These are phyloP conservation scores for Oxytorus armatus DNA, from an alignment of 2,888 invertebrate species.

Conservation along the genomic window DNA sequence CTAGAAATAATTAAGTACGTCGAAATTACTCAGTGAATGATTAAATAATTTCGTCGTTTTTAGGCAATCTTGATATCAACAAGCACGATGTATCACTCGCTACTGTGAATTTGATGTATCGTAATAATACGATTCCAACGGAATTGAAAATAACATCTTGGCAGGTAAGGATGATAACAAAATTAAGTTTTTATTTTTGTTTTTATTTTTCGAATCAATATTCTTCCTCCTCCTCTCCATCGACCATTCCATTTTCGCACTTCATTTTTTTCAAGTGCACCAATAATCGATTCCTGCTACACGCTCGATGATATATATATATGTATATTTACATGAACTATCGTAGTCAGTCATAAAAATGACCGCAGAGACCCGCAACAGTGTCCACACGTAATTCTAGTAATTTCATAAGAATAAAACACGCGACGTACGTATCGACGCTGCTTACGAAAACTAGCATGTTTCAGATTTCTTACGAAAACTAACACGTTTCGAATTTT, in stretches of 20 bases:
- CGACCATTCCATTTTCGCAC: neutral
- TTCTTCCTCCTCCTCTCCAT: neutral
- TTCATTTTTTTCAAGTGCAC: too few relatives aligned
- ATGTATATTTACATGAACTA: too few relatives aligned
- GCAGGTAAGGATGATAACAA: slow-evolving; percentile 67
- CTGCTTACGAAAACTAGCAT: too few relatives aligned
- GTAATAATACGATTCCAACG: slow-evolving; percentile 31
- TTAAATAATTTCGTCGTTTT: slow-evolving; percentile 5
- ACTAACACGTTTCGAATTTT: too few relatives aligned
- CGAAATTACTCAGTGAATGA: too few relatives aligned
- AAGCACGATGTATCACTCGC: slow-evolving; percentile 36
- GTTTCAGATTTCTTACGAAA: too few relatives aligned
- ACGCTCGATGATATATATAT: too few relatives aligned
- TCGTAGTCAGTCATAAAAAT: slow-evolving; percentile 8
- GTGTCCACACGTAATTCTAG: too few relatives aligned
- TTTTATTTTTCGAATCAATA: neutral
- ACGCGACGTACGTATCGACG: too few relatives aligned
- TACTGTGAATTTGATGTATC: slow-evolving; percentile 1
- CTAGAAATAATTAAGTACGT: too few relatives aligned
- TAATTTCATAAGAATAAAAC: too few relatives aligned
- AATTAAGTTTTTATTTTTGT: slow-evolving; percentile 5
- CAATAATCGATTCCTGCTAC: too few relatives aligned
- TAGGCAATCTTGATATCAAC: slow-evolving; percentile 28
- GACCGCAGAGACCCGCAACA: slow-evolving; percentile 24
- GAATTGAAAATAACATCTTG: slow-evolving; percentile 70